These are phyloP conservation scores for Sinelater perroti DNA, from an alignment of 2,888 invertebrate species.

Conservation along the genomic window DNA sequence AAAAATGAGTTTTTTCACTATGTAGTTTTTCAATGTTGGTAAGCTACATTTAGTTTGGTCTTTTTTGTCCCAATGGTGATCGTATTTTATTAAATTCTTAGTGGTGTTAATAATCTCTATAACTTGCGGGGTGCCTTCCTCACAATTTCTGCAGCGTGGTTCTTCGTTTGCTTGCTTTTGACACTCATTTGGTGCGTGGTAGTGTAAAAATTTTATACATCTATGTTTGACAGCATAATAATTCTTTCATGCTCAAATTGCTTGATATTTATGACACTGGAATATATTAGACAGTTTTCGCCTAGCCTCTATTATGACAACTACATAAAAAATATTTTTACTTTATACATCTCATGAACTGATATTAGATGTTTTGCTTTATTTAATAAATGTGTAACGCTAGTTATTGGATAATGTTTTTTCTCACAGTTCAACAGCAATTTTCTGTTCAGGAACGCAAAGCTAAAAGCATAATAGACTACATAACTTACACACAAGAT, in stretches of 20 bases:
- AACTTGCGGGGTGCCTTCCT: too few species aligned
- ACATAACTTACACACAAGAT: too few species aligned
- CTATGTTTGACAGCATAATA: too few species aligned
- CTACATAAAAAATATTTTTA: background rate
- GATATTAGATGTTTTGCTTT: background rate
- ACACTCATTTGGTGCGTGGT: too few species aligned
- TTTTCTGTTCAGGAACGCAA: background rate
- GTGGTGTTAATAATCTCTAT: too few species aligned
- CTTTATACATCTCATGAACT: slow-evolving; percentile 5
- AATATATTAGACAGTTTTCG: background rate
- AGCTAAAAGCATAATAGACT: too few species aligned
- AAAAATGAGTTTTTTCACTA: too few species aligned
- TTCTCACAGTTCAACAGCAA: background rate
- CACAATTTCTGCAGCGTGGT: background rate
- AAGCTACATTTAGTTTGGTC: too few species aligned
- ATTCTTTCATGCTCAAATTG: too few species aligned
- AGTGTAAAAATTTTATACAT: too few species aligned
- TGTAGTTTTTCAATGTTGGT: background rate
- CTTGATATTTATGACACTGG: too few species aligned
- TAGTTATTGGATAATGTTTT: slow-evolving; percentile 1
- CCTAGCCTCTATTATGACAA: background rate
- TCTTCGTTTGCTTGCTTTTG: background rate
- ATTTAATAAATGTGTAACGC: slow-evolving; percentile 1
- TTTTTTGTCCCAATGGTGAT: too few species aligned
- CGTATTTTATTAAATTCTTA: slow-evolving; percentile 3